These are phyloP conservation scores for Lepus townsendii DNA, from an alignment of 2,797 vertebrate species.

Conservation along the genomic window DNA sequence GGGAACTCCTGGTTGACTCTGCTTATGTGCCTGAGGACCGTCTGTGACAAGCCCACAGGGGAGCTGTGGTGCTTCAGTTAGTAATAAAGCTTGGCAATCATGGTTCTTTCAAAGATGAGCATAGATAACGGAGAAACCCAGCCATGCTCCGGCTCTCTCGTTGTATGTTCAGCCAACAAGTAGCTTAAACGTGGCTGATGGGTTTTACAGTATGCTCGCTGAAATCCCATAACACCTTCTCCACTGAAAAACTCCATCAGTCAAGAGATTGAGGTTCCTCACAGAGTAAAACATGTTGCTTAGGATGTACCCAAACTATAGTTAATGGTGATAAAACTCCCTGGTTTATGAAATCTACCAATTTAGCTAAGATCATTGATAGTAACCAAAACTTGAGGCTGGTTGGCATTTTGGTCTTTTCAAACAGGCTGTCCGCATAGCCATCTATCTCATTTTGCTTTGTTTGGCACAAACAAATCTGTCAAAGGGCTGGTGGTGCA, in stretches of 20 bases:
- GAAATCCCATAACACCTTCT: neutral
- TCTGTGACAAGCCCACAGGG: slow-evolving; percentile 89
- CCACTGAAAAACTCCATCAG: neutral
- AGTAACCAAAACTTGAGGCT: slow-evolving; percentile 67
- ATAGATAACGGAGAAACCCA: slow-evolving; percentile 81
- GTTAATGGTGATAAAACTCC: slow-evolving; percentile 60
- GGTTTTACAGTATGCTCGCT: neutral
- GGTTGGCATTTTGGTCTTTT: slow-evolving; percentile 65
- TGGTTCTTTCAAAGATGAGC: slow-evolving; percentile 86
- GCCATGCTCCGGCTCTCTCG: slow-evolving; percentile 48
- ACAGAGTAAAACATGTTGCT: neutral
- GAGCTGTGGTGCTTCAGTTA: slow-evolving; percentile 88
- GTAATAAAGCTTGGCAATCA: slow-evolving; percentile 88
- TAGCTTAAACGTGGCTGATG: neutral
- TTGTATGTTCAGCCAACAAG: slow-evolving; percentile 10
- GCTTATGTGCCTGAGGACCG: slow-evolving; percentile 87
- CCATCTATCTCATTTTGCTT: slow-evolving; percentile 59
- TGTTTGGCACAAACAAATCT: slow-evolving; percentile 79
- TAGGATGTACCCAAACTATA: neutral
- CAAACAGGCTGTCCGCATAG: slow-evolving; percentile 34
- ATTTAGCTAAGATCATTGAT: slow-evolving; percentile 33
- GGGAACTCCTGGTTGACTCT: slow-evolving; percentile 89
- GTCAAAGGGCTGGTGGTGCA: neutral
- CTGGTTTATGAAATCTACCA: neutral
- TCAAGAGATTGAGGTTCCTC: neutral